Evolutionary conservation across 2,797 vertebrate genomes (phyloP), one percentile per base, ranked within the genome.

Genomic region (Acrossocheilus wenchowensis): DNA sequence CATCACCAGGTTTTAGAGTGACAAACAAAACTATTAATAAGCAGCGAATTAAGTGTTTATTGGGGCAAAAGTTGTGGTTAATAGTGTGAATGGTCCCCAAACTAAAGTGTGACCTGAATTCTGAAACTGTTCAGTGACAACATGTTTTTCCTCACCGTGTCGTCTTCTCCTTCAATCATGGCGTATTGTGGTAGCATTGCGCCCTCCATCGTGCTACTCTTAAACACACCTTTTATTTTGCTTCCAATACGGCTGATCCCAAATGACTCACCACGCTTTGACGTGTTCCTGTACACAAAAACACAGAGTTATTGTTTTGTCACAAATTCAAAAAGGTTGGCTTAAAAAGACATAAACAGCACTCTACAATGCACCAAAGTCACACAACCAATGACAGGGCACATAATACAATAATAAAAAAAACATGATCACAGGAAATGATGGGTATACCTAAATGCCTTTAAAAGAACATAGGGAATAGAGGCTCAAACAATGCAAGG

Each of bases 211-310:
- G 98, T 96, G 12, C 95, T 96, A 90, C 97, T 99, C 92, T 95
- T 97, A 92, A 99, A 99, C 11, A 99, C 98, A 0, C 97, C 97
- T 94, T 99, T 99, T 90, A 99, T 96, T 92, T 95, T 98, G 90
- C 96, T 98, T 83, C 98, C 97, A 54, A 99, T 97, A 86, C 95
- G 96, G 92, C 97, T 96, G 94, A 99, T 99, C 39, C 96, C 97
- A 71, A 97, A 99, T 0, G 97, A 93, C 91, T 99, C 98, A n/a
- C 97, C 97, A 62, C 97, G 97, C 87, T 96, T 98, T 1, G 95
- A 96, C 1, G 94, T 88, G 90, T 95, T 97, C 91, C 98, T 99
- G 30, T 84, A 50, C 0, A 15, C 57, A 85, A 57, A 79, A 50
- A 84, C 30, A 90, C 45, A 85, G 57, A 83, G 72, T 34, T 41